Conservation (phyloP, 1,140 invertebrate species). For the Ephestia elutella region DNA sequence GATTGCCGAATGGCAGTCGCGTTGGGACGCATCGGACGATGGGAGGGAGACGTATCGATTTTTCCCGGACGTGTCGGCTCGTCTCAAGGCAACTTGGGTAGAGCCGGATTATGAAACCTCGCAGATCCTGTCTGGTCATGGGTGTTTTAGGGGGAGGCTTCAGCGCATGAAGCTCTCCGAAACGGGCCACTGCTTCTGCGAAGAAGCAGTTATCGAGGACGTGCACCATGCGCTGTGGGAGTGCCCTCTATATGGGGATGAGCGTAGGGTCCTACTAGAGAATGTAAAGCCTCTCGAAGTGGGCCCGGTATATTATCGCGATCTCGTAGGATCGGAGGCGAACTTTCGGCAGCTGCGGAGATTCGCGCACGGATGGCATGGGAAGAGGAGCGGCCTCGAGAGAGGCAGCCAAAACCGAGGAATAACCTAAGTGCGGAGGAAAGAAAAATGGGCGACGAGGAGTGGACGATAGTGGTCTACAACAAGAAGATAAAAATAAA, state of each 20-base stretch:
- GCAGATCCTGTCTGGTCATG: slow-evolving; percentile 20
- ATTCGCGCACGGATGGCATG: too few species aligned
- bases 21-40: neutral
- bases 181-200: slow-evolving; percentile 11
- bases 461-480: too few species aligned
- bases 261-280: slow-evolving; percentile 1
- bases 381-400: too few species aligned
- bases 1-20: neutral
- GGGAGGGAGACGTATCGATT: slow-evolving; percentile 8
- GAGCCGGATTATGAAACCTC: slow-evolving; percentile 17
- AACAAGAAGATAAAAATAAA: too few species aligned
- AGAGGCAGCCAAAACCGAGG: too few species aligned
- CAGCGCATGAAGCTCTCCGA: slow-evolving; percentile 11
- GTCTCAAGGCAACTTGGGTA: slow-evolving; percentile 7
- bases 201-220: slow-evolving; percentile 1
- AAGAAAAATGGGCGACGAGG: too few species aligned
- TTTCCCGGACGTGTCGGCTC: too few species aligned
- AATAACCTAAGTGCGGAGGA: too few species aligned
- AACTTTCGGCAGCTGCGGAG: too few species aligned
- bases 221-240: slow-evolving; percentile 14
- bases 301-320: too few species aligned
- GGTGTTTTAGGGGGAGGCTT: slow-evolving; percentile 16
- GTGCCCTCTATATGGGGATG: slow-evolving; percentile 12
- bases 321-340: too few species aligned
- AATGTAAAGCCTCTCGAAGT: neutral